Evolutionary conservation across 2,113 vertebrate species (phyloP), one percentile per base, ranked within the genome.

Genomic region (Mesocricetus auratus): DNA sequence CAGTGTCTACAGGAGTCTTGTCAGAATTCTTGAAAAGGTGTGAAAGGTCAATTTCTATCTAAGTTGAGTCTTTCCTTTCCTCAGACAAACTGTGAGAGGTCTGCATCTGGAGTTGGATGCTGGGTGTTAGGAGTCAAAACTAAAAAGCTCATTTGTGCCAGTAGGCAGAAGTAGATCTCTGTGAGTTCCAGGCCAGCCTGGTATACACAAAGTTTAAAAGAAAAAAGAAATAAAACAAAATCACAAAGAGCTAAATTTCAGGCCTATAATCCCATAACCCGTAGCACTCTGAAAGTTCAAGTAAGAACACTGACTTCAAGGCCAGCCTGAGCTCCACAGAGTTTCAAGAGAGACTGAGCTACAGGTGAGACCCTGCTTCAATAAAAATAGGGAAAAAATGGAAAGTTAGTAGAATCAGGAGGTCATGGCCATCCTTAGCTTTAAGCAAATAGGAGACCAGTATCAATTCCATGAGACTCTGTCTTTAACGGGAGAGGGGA

Each of bases 1-100:
- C 91, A 97, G 96, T 97, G 94, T 68, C 98, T 97, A 97, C 96
- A 97, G 97, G 95, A 69, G 90, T 45, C 42, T 5, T 1, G 9
- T 73, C 79, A 56, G 60, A 90, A 87, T 15, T 68, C 93, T 39
- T 75, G 10, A 78, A 71, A 93, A 90, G 56, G 12, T 22, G 16
- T 17, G 60, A n/a, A 47, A 94, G 26, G 2, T 12, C 3, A 1
- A 5, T n/a, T 53, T 71, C 47, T 16, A 10, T 73, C 39, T 53
- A 33, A 22, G 33, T 0, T 26, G 22, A 24, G 17, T 60, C n/a
- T 77, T 83, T 13, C 1, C 21, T 22, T 60, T 62, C 53, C 24
- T 58, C 33, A 3, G 42, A 22, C 47, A 86, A 56, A 68, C 79
- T 15, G n/a, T 4, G 29, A 62, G 36, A 29, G 31, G 29, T 24